These are phyloP conservation scores for Troides oblongomaculatus DNA, from an alignment of 2,888 invertebrate genomes.

Conservation along the genomic window DNA sequence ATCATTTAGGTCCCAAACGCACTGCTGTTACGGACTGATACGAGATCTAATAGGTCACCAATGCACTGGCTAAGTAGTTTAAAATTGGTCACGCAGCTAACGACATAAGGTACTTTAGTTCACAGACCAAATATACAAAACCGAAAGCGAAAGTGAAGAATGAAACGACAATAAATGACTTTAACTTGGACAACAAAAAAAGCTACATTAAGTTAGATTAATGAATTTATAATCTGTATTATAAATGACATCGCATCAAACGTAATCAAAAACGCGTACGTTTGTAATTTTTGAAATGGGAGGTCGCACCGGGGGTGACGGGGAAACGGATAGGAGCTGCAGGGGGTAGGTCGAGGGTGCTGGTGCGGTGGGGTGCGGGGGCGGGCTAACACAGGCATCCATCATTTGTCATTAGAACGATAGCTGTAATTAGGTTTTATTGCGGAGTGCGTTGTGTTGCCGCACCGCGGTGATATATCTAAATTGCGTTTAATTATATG, in stretches of 20 bases:
- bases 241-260: slow-evolving; percentile 24
- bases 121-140: no score
- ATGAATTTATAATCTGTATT: slow-evolving; percentile 28
- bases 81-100: no score
- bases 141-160: no score
- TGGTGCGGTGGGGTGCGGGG: no score
- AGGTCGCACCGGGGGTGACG: not conserved
- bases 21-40: no score
- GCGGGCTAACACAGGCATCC: slow-evolving; percentile 34
- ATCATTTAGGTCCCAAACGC: no score
- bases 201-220: slow-evolving; percentile 19
- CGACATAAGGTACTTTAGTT: no score
- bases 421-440: slow-evolving; percentile 49
- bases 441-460: slow-evolving; percentile 39
- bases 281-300: slow-evolving; percentile 25
- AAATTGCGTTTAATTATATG: slow-evolving; percentile 60
- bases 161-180: slow-evolving; percentile 1
- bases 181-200: not conserved
- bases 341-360: no score
- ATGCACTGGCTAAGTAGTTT: no score
- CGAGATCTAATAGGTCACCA: no score
- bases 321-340: no score
- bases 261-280: slow-evolving; percentile 14
- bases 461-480: slow-evolving; percentile 54
- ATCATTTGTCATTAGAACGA: slow-evolving; percentile 47